phyloP scores from a whole-genome alignment of 2,113 vertebrate species.

The Oncorhynchus nerka region DNA sequence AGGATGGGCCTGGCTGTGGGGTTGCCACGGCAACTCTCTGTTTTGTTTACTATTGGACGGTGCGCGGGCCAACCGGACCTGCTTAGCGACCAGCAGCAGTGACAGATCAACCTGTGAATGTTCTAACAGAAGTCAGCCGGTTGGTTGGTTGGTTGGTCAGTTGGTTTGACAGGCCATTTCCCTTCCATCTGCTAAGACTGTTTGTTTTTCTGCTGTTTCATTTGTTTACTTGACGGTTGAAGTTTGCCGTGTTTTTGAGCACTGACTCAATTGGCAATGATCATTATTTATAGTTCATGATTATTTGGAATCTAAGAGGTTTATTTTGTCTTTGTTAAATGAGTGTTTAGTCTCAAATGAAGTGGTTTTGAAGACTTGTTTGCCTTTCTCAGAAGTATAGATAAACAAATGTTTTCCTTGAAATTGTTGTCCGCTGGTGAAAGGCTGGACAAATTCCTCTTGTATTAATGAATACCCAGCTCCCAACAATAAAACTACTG shows the following conservation, averaged over 20 bases:
- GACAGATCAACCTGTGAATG: slow-evolving; percentile 34
- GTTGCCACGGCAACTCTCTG: slow-evolving; percentile 42
- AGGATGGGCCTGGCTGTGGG: slow-evolving; percentile 20
- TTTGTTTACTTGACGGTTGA: slow-evolving; percentile 11
- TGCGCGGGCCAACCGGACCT: slow-evolving; percentile 17
- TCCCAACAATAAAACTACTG: background rate
- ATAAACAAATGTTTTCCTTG: background rate
- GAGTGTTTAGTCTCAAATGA: background rate
- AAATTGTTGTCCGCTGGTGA: background rate
- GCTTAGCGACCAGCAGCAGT: slow-evolving; percentile 19
- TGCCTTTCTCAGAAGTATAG: slow-evolving; percentile 10
- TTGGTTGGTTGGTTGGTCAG: background rate
- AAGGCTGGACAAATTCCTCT: background rate
- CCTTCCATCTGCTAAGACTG: slow-evolving; percentile 12
- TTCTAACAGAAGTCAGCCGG: slow-evolving; percentile 34
- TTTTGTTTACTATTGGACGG: slow-evolving; percentile 50
- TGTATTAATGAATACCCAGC: background rate
- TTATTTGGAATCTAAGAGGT: background rate
- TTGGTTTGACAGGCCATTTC: background rate
- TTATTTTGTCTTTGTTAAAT: background rate
- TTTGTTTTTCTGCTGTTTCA: slow-evolving; percentile 33
- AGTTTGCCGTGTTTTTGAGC: too few relatives aligned
- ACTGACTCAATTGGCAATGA: background rate
- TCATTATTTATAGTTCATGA: background rate
- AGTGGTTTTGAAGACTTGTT: background rate